Evolutionary conservation across 2,888 invertebrate genomes (phyloP), one percentile per base, ranked within the genome.

Genomic region (Aleiodes alternator): DNA sequence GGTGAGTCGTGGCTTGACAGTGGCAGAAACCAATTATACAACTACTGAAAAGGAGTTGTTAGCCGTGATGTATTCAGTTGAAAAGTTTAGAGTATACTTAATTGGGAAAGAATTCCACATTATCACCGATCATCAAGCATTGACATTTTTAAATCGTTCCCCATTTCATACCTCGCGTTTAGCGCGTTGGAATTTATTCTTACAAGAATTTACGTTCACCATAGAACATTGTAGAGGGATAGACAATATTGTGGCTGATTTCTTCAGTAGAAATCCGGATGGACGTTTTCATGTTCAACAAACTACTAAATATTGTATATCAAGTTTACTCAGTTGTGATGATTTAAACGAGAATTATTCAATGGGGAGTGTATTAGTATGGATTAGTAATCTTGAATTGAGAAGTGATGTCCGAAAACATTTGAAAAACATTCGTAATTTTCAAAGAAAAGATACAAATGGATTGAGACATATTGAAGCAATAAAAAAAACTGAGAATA

Each of bases 181-280:
- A 0, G 78, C 77, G 5, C 72, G 86, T 0, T 87, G 85, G 84
- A 75, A 79, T 16, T 34, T 82, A 0, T 77, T 76, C n/a, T 61
- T 85, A 6, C 82, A 84, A 38, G 82, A 83, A 68, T 86, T 80
- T 73, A 59, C 75, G 53, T 85, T 81, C 57, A 55, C n/a, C 0
- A 43, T 85, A 0, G 72, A 76, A 34, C 75, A 86, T 73, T 78
- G 83, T 71, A 75, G 69, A 5, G 86, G 84, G 0, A 61, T n/a
- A 0, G 81, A 84, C 0, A 85, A 85, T 70, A 51, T 82, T 0
- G 80, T 81, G 4, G 83, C 82, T 0, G 83, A 86, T 76, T 78
- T 82, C 14, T 76, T 85, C 9, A 83, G 83, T 9, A 56, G 87
- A 0, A 81, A 81, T 73, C 80, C 81, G 1, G 64, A 69, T 5